These are phyloP conservation scores for Eospalax fontanierii DNA, from an alignment of 2,797 vertebrate species.

Conservation along the genomic window DNA sequence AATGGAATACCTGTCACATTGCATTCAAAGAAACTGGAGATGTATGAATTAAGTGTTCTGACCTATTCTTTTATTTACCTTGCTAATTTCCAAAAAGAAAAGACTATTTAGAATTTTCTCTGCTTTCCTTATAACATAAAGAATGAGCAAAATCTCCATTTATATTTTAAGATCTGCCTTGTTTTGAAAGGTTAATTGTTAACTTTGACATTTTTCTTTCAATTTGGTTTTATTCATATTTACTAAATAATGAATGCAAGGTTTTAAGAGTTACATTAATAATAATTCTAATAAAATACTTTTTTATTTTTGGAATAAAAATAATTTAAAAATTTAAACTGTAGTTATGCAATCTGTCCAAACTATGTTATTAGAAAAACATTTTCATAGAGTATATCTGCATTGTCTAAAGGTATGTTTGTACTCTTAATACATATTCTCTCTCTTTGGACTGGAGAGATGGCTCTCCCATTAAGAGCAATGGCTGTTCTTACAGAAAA, in stretches of 20 bases:
- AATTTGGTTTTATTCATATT: slow-evolving; percentile 59
- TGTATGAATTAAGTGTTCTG: slow-evolving; percentile 62
- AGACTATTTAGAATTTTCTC: slow-evolving; percentile 37
- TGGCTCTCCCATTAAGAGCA: no score
- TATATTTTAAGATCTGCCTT: neutral
- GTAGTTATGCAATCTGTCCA: slow-evolving; percentile 57
- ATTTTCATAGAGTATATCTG: slow-evolving; percentile 5
- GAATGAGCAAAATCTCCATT: neutral
- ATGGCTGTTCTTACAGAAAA: no score
- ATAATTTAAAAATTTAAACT: slow-evolving; percentile 41
- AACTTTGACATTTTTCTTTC: slow-evolving; percentile 54
- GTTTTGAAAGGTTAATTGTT: neutral
- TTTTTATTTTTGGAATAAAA: slow-evolving; percentile 16
- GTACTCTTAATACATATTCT: neutral
- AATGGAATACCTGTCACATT: slow-evolving; percentile 48
- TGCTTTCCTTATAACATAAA: neutral
- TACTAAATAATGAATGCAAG: neutral
- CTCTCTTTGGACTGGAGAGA: neutral
- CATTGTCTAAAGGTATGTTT: neutral
- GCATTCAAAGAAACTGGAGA: slow-evolving; percentile 56
- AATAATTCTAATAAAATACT: slow-evolving; percentile 52
- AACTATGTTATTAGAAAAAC: slow-evolving; percentile 20
- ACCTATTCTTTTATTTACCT: slow-evolving; percentile 57
- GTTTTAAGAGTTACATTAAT: neutral
- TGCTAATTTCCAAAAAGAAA: slow-evolving; percentile 37